A percentile compares a stretch with the other conserved stretches of the same genome.
These are phyloP conservation scores for Branchellion lobata DNA, from an alignment of 2,888 invertebrate genomes.

Conservation along the genomic window DNA sequence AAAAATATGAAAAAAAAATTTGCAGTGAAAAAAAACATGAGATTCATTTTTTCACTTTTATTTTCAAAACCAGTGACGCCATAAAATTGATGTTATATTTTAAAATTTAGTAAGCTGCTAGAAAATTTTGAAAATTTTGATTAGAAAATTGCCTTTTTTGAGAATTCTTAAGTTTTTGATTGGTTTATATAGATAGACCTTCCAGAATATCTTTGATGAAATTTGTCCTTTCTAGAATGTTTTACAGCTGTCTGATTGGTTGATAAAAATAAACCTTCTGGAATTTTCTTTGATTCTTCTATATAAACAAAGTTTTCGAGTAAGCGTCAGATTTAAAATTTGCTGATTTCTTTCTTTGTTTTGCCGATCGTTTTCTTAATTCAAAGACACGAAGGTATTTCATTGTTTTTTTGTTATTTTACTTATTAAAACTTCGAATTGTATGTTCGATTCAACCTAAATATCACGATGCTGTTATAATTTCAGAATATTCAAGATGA, in stretches of 20 bases:
- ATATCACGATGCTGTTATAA: background rate
- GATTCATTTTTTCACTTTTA: too few species aligned
- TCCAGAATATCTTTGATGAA: too few species aligned
- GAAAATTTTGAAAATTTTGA: too few species aligned
- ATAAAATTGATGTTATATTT: too few species aligned
- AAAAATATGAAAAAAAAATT: too few species aligned
- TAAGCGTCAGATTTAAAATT: background rate
- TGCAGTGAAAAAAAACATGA: too few species aligned
- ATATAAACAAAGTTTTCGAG: background rate
- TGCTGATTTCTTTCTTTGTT: background rate
- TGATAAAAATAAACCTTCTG: background rate
- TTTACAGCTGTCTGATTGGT: background rate
- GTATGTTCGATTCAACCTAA: too few species aligned
- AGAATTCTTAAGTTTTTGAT: too few species aligned
- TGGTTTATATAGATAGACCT: too few species aligned
- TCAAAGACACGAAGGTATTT: background rate
- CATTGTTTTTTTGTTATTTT: background rate
- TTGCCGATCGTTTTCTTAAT: background rate
- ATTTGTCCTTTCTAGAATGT: background rate
- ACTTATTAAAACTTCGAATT: background rate
- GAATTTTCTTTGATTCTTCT: background rate
- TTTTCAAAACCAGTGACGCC: too few species aligned
- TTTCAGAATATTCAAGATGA: conserved; percentile 28
- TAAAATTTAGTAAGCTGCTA: too few species aligned
- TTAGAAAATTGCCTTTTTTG: too few species aligned